These are phyloP conservation scores for Mamestra configurata DNA, from an alignment of 1,140 invertebrate species.

Conservation along the genomic window DNA sequence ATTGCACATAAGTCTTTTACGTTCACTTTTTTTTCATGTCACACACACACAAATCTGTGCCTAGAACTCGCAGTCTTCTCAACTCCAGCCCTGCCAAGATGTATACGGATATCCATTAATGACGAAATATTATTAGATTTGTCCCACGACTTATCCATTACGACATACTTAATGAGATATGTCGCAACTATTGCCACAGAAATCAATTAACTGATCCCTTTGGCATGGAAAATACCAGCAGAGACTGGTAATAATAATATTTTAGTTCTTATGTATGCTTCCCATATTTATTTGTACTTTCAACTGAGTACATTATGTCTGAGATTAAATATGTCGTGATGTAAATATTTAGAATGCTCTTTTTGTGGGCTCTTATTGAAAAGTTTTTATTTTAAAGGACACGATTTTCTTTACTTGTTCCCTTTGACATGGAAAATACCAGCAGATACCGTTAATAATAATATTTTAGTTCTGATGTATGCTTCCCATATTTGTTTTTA, in stretches of 20 bases:
- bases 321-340: not conserved
- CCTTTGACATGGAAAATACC: slow-evolving; percentile 35
- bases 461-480: not conserved
- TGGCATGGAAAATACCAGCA: slow-evolving; percentile 14
- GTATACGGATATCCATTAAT: slow-evolving; percentile 38
- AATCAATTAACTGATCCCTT: slow-evolving; percentile 35
- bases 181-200: slow-evolving; percentile 31
- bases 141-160: slow-evolving; percentile 40
- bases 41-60: no score
- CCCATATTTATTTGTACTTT: slow-evolving; percentile 1
- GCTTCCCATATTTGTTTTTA: not conserved
- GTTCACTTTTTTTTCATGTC: no score
- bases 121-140: slow-evolving; percentile 51
- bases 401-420: no score
- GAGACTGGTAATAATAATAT: slow-evolving; percentile 5
- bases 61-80: not conserved
- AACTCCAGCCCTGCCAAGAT: slow-evolving; percentile 43
- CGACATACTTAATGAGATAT: slow-evolving; percentile 42
- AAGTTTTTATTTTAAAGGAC: no score
- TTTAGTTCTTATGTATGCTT: not conserved
- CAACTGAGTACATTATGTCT: not conserved
- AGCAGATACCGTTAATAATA: not conserved
- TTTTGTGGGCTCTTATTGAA: not conserved
- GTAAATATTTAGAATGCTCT: not conserved
- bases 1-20: no score